Evolutionary conservation across 2,797 vertebrate species (phyloP).

Genomic region (Diglossa cyanea): DNA sequence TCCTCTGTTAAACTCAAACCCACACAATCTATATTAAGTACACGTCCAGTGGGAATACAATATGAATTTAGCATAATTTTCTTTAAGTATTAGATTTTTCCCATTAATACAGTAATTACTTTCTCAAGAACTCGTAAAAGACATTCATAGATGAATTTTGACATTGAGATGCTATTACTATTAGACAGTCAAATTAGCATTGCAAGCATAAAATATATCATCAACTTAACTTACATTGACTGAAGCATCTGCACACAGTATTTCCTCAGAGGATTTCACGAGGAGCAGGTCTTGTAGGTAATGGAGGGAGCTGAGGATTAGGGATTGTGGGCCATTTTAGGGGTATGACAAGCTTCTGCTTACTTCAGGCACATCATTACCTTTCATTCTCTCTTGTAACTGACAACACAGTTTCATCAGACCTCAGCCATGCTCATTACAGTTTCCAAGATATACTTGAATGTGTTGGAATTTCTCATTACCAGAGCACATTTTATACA

Average conservation of each 20-base stretch:
- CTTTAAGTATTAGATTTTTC: not conserved
- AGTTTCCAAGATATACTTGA: accelerated
- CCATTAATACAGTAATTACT: not conserved
- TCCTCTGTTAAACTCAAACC: not conserved
- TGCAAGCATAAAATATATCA: not conserved
- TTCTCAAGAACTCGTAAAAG: not conserved
- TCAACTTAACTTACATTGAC: not conserved
- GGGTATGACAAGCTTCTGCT: not conserved
- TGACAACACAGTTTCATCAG: not conserved
- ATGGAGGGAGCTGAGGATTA: accelerated
- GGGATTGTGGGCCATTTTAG: not conserved
- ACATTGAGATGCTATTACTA: not conserved
- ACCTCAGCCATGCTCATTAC: not conserved
- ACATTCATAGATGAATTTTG: not conserved
- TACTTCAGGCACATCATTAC: not conserved
- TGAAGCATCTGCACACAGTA: not conserved
- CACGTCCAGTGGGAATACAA: not conserved
- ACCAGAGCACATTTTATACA: not conserved
- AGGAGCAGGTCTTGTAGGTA: accelerated
- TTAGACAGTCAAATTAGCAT: not conserved
- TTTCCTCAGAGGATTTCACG: not conserved
- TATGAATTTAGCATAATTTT: not conserved
- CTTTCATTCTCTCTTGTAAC: not conserved
- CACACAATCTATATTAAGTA: not conserved
- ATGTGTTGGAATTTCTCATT: too few species aligned